These are phyloP conservation scores for Tamandua tetradactyla DNA, from an alignment of 2,797 vertebrate species.

Conservation along the genomic window DNA sequence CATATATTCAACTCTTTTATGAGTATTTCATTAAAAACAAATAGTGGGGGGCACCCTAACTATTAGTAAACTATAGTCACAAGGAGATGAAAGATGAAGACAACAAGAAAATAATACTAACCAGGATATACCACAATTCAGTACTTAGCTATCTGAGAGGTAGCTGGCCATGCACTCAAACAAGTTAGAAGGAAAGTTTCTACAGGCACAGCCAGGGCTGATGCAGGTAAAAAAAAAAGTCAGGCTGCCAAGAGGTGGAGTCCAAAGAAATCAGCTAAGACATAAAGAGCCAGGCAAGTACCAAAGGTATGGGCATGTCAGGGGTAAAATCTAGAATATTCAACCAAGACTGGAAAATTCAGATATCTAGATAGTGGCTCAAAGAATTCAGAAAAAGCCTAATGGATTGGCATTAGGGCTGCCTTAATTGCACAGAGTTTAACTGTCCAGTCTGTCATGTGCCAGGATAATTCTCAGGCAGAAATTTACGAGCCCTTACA, in stretches of 20 bases:
- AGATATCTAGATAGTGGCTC: not conserved
- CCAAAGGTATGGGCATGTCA: not conserved
- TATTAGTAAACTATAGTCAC: not conserved
- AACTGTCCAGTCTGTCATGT: not conserved
- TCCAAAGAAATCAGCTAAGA: not conserved
- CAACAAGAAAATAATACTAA: not conserved
- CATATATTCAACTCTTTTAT: not conserved
- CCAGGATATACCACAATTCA: not conserved
- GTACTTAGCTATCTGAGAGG: not conserved
- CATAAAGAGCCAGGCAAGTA: not conserved
- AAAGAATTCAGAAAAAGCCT: not conserved
- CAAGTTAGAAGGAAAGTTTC: not conserved
- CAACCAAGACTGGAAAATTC: not conserved
- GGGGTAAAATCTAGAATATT: not conserved
- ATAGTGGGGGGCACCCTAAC: not conserved
- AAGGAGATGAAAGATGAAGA: slow-evolving; percentile 7
- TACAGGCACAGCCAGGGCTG: not conserved
- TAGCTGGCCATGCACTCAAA: not conserved
- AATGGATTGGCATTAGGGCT: not conserved
- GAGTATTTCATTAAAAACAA: slow-evolving; percentile 22
- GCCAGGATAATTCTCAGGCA: not conserved
- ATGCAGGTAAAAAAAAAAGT: not conserved
- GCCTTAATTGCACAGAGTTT: not conserved
- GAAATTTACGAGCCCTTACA: not conserved
- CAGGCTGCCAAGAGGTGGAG: not conserved